A percentile compares a stretch with the other conserved stretches of the same genome.
Evolutionary conservation across 2,113 vertebrate genomes (phyloP).

Genomic region (Rhabdornis inornatus): DNA sequence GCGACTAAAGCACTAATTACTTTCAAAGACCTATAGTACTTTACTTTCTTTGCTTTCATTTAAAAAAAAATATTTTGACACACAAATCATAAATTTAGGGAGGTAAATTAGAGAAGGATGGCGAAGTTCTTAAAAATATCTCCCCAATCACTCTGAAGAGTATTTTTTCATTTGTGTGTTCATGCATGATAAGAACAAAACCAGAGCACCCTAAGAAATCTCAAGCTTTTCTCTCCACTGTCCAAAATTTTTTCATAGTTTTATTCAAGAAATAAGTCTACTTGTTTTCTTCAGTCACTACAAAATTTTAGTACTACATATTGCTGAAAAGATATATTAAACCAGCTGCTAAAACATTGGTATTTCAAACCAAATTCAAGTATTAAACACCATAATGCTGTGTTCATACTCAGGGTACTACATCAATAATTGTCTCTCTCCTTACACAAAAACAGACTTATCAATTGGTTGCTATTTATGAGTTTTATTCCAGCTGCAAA

Average conservation of each 20-base stretch:
- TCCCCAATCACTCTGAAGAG: not conserved
- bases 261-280: not conserved
- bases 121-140: not conserved
- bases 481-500: not conserved
- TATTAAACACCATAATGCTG: not conserved
- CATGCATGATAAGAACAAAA: not conserved
- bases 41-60: not conserved
- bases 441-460: not conserved
- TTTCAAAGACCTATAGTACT: not conserved
- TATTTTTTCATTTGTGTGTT: not conserved
- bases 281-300: not conserved
- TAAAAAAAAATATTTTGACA: not conserved
- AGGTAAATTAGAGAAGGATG: not conserved
- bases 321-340: not conserved
- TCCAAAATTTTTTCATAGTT: not conserved
- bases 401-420: not conserved
- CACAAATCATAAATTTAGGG: not conserved
- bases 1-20: not conserved
- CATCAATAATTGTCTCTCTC: not conserved
- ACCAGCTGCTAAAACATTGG: not conserved
- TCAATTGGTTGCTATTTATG: not conserved
- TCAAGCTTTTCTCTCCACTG: not conserved
- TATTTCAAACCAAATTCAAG: not conserved
- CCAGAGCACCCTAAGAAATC: not conserved
- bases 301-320: not conserved